Conservation (phyloP, 2,888 invertebrate species). For the Oligia fasciuncula region DNA sequence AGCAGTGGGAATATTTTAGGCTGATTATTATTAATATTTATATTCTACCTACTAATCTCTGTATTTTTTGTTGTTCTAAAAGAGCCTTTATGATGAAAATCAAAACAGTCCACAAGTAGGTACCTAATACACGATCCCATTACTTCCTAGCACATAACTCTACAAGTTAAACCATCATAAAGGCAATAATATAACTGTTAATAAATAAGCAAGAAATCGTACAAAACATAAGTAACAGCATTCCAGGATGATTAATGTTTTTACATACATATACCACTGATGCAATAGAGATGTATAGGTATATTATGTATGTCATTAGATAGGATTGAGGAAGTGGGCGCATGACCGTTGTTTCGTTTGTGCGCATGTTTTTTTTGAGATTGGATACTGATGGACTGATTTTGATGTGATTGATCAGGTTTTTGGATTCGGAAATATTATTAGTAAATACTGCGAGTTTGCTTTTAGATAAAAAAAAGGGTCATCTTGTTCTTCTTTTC, state of each 20-base stretch:
- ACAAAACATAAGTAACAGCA: conserved; percentile 16
- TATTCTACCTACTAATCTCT: not conserved
- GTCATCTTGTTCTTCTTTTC: not conserved
- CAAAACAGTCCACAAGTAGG: not conserved
- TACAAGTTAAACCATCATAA: conserved; percentile 8
- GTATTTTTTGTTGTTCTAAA: not conserved
- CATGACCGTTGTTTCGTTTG: not conserved
- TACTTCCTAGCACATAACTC: not conserved
- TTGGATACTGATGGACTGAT: not conserved
- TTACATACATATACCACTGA: conserved; percentile 13
- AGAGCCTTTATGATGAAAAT: not conserved
- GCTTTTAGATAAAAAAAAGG: not conserved
- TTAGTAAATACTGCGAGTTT: not conserved
- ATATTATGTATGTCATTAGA: conserved; percentile 16
- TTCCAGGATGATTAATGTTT: conserved; percentile 40
- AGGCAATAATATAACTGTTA: conserved; percentile 33
- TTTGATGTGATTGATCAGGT: not conserved
- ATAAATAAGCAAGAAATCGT: conserved; percentile 37
- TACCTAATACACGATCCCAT: not conserved
- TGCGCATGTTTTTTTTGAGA: not conserved
- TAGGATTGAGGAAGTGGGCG: conserved; percentile 26
- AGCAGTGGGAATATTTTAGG: too few relatives aligned
- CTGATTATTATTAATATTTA: not conserved
- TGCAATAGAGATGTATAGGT: not conserved
- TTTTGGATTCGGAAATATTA: not conserved